Percentiles rank a stretch among this genome's conserved stretches.
These are phyloP conservation scores for Leucozona laternaria DNA, from an alignment of 2,888 invertebrate species.

Conservation along the genomic window DNA sequence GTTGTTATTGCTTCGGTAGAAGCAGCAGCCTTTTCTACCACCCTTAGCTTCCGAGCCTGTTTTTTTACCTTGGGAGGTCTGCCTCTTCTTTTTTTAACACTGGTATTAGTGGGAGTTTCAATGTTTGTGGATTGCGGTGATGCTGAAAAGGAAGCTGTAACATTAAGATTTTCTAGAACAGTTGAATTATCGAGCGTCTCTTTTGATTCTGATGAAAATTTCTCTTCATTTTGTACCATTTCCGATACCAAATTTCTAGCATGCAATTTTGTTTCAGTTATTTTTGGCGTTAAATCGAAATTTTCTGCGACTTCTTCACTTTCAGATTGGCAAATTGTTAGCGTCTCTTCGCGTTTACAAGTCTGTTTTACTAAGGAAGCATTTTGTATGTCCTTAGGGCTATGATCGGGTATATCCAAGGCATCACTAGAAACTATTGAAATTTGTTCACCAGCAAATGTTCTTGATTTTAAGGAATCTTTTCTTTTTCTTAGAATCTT, in stretches of 20 bases:
- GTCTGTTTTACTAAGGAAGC: neutral
- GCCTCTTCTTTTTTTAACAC: neutral
- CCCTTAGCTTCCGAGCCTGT: neutral
- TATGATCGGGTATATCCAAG: no score
- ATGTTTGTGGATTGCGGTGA: neutral
- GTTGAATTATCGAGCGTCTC: neutral
- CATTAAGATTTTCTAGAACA: neutral
- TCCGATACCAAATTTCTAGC: neutral
- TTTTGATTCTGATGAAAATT: neutral
- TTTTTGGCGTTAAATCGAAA: neutral
- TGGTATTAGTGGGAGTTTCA: neutral
- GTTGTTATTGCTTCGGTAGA: no score
- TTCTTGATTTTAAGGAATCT: conserved; percentile 12
- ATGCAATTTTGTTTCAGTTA: neutral
- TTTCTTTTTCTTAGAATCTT: conserved; percentile 19
- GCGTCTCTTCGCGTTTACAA: neutral
- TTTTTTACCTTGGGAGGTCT: neutral
- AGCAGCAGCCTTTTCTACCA: no score
- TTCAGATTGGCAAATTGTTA: neutral
- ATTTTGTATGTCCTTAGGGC: neutral
- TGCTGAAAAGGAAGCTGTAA: neutral
- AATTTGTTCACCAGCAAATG: neutral
- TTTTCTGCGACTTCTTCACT: neutral
- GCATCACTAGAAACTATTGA: conserved; percentile 8
- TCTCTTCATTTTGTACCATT: neutral